Evolutionary conservation across 2,797 vertebrate species (phyloP).

Genomic region (Coracias cyanogaster): DNA sequence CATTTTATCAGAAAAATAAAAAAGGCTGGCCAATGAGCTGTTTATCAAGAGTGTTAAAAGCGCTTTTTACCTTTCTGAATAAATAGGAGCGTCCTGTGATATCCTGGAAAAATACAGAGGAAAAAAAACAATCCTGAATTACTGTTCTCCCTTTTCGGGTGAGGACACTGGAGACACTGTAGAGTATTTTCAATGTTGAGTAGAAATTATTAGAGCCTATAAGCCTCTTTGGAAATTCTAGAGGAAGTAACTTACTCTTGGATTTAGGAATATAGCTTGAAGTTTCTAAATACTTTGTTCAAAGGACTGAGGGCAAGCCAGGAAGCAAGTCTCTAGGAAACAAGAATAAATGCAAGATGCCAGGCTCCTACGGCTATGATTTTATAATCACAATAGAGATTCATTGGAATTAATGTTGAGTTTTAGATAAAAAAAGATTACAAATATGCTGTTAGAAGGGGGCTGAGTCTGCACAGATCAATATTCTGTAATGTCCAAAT

Average conservation of each 20-base stretch:
- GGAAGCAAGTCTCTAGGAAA: neutral
- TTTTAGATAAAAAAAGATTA: neutral
- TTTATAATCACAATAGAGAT: neutral
- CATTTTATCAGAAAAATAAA: neutral
- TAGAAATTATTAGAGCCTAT: neutral
- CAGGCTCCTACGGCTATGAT: neutral
- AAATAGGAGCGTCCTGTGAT: neutral
- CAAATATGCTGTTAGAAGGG: neutral
- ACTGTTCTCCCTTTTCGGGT: neutral
- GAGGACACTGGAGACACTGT: neutral
- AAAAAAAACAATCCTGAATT: neutral
- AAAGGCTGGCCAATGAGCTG: rapidly evolving
- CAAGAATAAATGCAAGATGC: neutral
- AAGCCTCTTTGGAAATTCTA: neutral
- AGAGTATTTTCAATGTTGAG: neutral
- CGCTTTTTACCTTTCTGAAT: neutral
- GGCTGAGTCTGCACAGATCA: neutral
- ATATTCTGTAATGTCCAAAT: neutral
- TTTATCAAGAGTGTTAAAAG: neutral
- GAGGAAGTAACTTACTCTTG: neutral
- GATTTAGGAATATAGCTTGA: neutral
- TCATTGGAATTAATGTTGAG: neutral
- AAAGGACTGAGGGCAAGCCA: neutral
- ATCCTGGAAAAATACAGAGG: neutral
- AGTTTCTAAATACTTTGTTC: neutral